phyloP scores from a whole-genome alignment of 2,888 invertebrate genomes.

The Hyposoter didymator region DNA sequence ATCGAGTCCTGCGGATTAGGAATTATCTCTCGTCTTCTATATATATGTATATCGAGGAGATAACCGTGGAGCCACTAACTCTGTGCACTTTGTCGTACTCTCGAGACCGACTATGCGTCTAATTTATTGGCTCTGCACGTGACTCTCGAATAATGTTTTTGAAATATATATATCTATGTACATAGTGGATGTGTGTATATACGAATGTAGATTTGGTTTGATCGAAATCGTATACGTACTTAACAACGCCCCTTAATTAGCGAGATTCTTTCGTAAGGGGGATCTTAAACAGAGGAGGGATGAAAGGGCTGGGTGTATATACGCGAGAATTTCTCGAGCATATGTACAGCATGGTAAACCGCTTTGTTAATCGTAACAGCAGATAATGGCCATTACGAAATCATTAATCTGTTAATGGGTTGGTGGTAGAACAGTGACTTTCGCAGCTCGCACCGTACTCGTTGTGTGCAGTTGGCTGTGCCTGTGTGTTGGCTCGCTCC shows the following conservation, averaged over 20 bases:
- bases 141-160: slow-evolving; percentile 48
- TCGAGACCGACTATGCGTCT: slow-evolving; percentile 45
- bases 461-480: slow-evolving; percentile 1
- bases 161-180: slow-evolving; percentile 24
- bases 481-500: not conserved
- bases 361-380: slow-evolving; percentile 58
- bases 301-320: slow-evolving; percentile 21
- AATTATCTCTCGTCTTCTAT: slow-evolving; percentile 52
- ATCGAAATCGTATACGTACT: slow-evolving; percentile 64
- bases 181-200: not conserved
- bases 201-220: slow-evolving; percentile 10
- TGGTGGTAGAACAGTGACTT: slow-evolving; percentile 58
- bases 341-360: slow-evolving; percentile 54
- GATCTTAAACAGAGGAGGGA: slow-evolving; percentile 18
- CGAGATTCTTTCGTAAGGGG: slow-evolving; percentile 52
- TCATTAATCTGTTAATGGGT: slow-evolving; percentile 81
- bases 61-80: slow-evolving; percentile 35
- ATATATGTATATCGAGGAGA: slow-evolving; percentile 7
- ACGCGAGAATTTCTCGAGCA: slow-evolving; percentile 37
- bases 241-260: slow-evolving; percentile 64
- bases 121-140: slow-evolving; percentile 63
- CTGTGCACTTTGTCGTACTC: slow-evolving; percentile 49
- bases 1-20: slow-evolving; percentile 62
- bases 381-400: slow-evolving; percentile 76
- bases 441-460: slow-evolving; percentile 28